phyloP scores from a whole-genome alignment of 2,113 vertebrate genomes.

The Heterotilapia buettikoferi region DNA sequence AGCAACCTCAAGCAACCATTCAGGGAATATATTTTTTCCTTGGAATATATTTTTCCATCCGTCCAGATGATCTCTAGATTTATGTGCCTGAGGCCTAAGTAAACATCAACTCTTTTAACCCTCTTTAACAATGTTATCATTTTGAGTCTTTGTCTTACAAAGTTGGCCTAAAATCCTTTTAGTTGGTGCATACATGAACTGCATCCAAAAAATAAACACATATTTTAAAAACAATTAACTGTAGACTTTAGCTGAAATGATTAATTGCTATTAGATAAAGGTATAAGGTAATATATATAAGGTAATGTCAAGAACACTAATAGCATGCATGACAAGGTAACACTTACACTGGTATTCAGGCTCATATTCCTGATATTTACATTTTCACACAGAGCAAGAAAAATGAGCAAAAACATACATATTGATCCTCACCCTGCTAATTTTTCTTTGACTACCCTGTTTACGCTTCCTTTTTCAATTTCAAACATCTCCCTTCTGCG shows the following conservation, averaged over 20 bases:
- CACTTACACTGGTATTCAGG: background rate
- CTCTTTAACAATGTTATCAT: background rate
- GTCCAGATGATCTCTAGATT: background rate
- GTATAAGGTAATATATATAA: too few species aligned
- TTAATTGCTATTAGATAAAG: background rate
- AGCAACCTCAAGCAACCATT: background rate
- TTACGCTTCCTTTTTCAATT: background rate
- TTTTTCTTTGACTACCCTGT: background rate
- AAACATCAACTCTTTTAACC: background rate
- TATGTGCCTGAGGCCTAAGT: background rate
- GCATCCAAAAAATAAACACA: background rate
- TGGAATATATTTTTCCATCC: background rate
- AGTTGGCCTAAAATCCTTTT: background rate
- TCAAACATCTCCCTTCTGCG: background rate
- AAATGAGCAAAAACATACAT: background rate
- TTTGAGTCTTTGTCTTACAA: background rate
- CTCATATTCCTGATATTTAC: background rate
- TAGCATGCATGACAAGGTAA: background rate
- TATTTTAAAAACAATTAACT: background rate
- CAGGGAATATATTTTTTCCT: background rate
- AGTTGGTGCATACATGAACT: background rate
- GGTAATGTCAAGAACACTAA: background rate
- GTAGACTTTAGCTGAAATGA: background rate
- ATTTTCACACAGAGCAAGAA: background rate
- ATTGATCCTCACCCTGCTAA: background rate